Percentiles rank a stretch among this genome's conserved stretches.
Evolutionary conservation across 2,888 invertebrate genomes (phyloP).

Genomic region (Aspidiotus rigidus): DNA sequence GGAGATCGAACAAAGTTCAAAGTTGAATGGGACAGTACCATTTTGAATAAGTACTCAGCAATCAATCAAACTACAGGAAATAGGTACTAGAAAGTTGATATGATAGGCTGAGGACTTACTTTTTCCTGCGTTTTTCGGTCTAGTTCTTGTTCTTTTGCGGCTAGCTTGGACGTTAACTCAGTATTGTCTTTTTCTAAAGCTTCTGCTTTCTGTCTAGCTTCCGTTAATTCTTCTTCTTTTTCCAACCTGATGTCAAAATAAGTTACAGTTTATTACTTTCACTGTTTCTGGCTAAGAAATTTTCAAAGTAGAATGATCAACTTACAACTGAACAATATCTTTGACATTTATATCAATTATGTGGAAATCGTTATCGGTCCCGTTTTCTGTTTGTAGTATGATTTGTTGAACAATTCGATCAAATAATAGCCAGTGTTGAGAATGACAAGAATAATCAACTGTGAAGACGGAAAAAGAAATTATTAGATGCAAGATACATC

Average conservation of each 20-base stretch:
- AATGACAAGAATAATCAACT: constrained; percentile 78
- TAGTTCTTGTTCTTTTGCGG: constrained; percentile 79
- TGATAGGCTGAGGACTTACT: constrained; percentile 41
- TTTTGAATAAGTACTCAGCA: no score
- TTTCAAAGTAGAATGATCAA: neutral
- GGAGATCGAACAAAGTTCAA: no score
- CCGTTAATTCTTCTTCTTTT: constrained; percentile 84
- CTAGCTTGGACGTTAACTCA: constrained; percentile 73
- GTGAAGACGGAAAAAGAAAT: constrained; percentile 39
- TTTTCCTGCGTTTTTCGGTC: constrained; percentile 83
- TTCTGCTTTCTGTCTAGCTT: constrained; percentile 75
- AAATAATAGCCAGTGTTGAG: constrained; percentile 87
- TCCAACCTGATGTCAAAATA: constrained; percentile 51
- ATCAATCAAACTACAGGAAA: no score
- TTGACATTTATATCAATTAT: constrained; percentile 83
- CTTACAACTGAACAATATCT: constrained; percentile 68
- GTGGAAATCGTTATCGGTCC: constrained; percentile 72
- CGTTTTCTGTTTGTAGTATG: constrained; percentile 64
- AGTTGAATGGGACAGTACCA: no score
- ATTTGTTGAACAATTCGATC: constrained; percentile 92
- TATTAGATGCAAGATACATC: no score
- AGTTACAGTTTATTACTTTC: neutral
- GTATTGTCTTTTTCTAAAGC: constrained; percentile 80
- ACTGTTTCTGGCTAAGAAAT: neutral
- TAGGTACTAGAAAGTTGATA: no score